A percentile compares a stretch with the other conserved stretches of the same genome.
Conservation (phyloP, 2,797 vertebrate genomes). For the Accipiter badius region DNA sequence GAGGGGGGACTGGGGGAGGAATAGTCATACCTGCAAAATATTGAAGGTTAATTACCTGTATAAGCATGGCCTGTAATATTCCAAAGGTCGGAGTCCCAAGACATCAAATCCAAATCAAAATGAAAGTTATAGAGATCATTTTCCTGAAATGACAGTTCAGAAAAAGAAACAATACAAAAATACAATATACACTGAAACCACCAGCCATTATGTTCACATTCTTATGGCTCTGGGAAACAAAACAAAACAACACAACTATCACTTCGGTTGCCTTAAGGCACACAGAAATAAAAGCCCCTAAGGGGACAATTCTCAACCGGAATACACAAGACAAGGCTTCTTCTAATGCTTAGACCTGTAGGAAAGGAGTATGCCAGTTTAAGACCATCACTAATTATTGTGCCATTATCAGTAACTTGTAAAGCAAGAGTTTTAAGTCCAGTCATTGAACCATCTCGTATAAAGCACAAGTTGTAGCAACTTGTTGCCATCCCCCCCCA, state of each 20-base stretch:
- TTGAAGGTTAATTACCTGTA: slow-evolving; percentile 64
- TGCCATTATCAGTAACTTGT: background rate
- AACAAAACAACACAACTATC: background rate
- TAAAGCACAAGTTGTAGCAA: background rate
- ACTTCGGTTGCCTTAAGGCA: background rate
- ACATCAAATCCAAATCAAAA: slow-evolving; percentile 86
- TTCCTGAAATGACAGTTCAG: slow-evolving; percentile 73
- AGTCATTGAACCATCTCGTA: background rate
- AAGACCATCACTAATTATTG: background rate
- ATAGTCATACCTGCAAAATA: background rate
- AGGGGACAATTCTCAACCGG: background rate
- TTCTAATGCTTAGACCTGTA: background rate
- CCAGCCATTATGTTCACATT: background rate
- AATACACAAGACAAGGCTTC: background rate
- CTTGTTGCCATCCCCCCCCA: background rate
- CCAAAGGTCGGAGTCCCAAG: slow-evolving; percentile 80
- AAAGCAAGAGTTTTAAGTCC: background rate
- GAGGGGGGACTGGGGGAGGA: background rate
- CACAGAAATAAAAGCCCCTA: background rate
- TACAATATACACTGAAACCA: background rate
- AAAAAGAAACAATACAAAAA: slow-evolving; percentile 3
- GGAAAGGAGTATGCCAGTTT: background rate
- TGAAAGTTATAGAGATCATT: slow-evolving; percentile 79
- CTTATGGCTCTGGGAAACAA: background rate
- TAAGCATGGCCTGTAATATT: slow-evolving; percentile 73